These are phyloP conservation scores for Drosophila orosa DNA, from an alignment of 1,140 invertebrate species.

Conservation along the genomic window DNA sequence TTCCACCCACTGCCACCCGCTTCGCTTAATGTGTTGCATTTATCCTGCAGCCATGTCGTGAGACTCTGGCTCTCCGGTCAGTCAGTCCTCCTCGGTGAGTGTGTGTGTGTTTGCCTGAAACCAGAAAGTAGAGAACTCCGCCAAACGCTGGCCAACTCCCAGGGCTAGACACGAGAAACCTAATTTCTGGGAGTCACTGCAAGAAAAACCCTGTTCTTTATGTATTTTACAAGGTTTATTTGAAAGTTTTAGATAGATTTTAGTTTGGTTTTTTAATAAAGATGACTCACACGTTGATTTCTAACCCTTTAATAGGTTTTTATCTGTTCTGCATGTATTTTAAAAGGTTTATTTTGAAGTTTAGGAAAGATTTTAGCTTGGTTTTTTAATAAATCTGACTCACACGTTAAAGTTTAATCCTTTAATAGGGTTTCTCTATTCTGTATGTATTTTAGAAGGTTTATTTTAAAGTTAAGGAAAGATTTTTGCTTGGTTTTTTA, in stretches of 20 bases:
- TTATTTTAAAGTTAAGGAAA: too few species aligned
- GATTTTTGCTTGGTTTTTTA: too few species aligned
- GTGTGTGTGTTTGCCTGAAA: constrained; percentile 31
- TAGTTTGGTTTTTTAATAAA: background rate
- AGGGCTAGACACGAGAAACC: constrained; percentile 13
- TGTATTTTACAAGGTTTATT: too few species aligned
- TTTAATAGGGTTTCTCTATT: too few species aligned
- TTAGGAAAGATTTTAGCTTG: background rate
- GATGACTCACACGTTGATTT: too few species aligned
- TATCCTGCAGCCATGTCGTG: constrained; percentile 60
- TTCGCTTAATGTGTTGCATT: constrained; percentile 58
- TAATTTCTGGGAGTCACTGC: constrained; percentile 12
- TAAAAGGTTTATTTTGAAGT: too few species aligned
- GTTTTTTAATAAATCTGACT: background rate
- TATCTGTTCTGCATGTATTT: too few species aligned
- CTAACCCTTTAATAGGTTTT: too few species aligned
- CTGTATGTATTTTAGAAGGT: too few species aligned
- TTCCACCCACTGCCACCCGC: background rate
- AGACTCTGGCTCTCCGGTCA: constrained; percentile 13
- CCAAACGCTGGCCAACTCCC: background rate
- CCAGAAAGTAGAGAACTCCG: constrained; percentile 1
- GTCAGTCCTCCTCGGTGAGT: background rate
- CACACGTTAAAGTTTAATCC: too few species aligned
- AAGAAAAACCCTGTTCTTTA: too few species aligned
- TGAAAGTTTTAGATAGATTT: background rate